Evolutionary conservation across 2,797 vertebrate species (phyloP), one percentile per base, ranked within the genome.

Genomic region (Xerus rutilus): DNA sequence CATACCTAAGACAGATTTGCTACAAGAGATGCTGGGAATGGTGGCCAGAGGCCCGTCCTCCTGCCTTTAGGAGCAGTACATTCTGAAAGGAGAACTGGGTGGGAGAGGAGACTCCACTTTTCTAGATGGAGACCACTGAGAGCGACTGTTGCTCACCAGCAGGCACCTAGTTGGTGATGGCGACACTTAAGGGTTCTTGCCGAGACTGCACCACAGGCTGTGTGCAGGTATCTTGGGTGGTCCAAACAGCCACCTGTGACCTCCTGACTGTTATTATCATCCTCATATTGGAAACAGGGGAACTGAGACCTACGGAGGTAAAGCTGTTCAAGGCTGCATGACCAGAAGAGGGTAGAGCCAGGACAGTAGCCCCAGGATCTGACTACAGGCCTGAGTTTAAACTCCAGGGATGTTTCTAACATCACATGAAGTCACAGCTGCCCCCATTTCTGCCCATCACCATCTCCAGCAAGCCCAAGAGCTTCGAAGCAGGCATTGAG

Each of bases 91-190:
- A 1, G 32, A 69, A 23, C n/a, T 17, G 32, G 18, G 10, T 4
- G 32, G 13, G 30, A 57, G 14, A 52, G 15, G n/a, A 77, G 52
- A 25, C 4, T 4, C 32, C 45, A 15, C 10, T 59, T 59, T 73
- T 69, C 25, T 20, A 72, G 69, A 8, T 0, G n/a, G 84, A 91
- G n/a, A 23, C 9, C 47, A 1, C 59, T 11, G 39, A 14, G 47
- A 43, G 28, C n/a, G 7, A 32, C 28, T 1, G 0, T 4, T 12
- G 72, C 8, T 30, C 0, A 6, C 23, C 0, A 6, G 30, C 87
- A 70, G 43, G 6, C 21, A 5, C 54, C 8, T 23, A 39, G 52
- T 23, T 43, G 64, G 35, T 35, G 47, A 78, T 0, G 8, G 3
- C 39, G 28, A 64, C 2, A 7, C n/a, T 1, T 3, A 25, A 39